Base-by-base conservation (phyloP, 2,113 vertebrate species). In the Hucho hucho region DNA sequence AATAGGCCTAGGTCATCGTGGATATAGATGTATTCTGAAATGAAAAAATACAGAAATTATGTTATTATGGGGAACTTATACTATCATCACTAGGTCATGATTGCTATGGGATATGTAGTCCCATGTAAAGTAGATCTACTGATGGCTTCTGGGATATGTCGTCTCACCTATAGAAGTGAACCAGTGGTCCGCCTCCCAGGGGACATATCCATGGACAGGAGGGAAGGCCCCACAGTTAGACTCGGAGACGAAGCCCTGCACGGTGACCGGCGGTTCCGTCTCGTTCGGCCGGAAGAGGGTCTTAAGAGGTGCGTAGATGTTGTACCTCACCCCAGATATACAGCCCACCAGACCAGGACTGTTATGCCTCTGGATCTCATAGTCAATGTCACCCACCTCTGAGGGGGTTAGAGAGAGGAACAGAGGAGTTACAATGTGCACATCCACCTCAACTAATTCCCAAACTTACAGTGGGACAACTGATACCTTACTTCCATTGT, bases 171-270 rank as follows among this genome's bases (percentile, higher is more conserved):
- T 93, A 64, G 92, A 91, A 65, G 97, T 95, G 81, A 96, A 98
- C 98, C 98, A 99, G 4, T 97, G 98, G 63, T 99, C 97, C 13
- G 94, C 95, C 75, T 98, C 97, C 2, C 95, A 95, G 0, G 97
- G 96, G 56, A 98, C 93, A 63, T 95, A 94, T 56, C 95, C 83
- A 67, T 95, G 83, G 18, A 94, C 89, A 9, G 95, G 94, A 18
- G 96, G 95, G 92, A 96, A 95, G 4, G 96, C 96, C 11, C 95
- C 97, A 12, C 98, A 99, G 88, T 92, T 97, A 0, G 98, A 99
- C 84, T 99, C 97, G 0, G 96, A 93, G 72, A 99, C 92, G 0
- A 94, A 93, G 3, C 98, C 98, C 6, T 94, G 94, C 4, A 95
- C 94, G 1, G 91, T 93, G 29, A 98, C 94, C 1, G 94, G 94